Percentiles rank a stretch among this genome's conserved stretches.
phyloP scores from a whole-genome alignment of 2,113 vertebrate genomes.

The Tachysurus vachellii region DNA sequence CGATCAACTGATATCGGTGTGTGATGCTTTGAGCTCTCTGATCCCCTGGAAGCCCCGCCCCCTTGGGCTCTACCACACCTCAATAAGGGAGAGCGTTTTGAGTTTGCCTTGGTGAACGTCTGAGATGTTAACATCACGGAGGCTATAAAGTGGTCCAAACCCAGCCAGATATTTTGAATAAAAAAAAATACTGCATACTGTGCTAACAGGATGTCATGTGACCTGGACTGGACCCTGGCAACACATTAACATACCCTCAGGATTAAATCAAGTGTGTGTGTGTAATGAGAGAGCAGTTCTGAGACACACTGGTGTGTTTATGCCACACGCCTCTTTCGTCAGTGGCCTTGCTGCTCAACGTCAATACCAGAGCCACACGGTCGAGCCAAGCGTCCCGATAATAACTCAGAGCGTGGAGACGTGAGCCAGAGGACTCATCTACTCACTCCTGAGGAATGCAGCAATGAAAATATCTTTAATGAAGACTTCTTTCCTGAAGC shows the following conservation, averaged over 20 bases:
- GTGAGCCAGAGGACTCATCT: not conserved
- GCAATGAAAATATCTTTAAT: not conserved
- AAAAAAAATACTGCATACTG: not conserved
- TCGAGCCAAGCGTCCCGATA: not conserved
- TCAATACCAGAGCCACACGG: slow-evolving; percentile 16
- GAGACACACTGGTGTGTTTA: not conserved
- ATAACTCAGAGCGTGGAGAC: not conserved
- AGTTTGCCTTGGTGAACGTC: not conserved
- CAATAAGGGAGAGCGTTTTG: not conserved
- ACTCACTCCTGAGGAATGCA: slow-evolving; percentile 18
- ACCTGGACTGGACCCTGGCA: too few species aligned
- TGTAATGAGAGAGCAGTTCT: too few species aligned
- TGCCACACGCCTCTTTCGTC: not conserved
- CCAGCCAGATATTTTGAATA: not conserved
- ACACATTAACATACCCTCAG: not conserved
- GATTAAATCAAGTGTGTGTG: not conserved
- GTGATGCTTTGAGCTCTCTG: not conserved
- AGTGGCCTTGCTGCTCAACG: not conserved
- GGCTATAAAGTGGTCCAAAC: not conserved
- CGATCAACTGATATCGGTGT: not conserved
- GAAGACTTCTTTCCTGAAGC: not conserved
- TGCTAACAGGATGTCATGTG: not conserved
- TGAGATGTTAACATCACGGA: not conserved
- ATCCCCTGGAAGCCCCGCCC: not conserved
- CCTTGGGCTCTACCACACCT: not conserved